These are phyloP conservation scores for Euglossa dilemma DNA, from an alignment of 1,140 invertebrate species.

Conservation along the genomic window DNA sequence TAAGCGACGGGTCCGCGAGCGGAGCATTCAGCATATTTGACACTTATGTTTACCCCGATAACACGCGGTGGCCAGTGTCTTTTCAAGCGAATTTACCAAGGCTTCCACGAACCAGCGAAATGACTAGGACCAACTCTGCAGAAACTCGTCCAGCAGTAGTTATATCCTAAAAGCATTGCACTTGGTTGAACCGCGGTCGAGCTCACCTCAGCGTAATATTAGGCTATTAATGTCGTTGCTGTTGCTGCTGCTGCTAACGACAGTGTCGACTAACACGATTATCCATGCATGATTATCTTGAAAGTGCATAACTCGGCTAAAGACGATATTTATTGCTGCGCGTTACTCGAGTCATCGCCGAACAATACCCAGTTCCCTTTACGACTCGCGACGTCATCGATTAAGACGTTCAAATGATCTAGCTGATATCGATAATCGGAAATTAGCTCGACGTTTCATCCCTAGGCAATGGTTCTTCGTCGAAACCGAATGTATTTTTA, in stretches of 20 bases:
- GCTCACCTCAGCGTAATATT: conserved; percentile 31
- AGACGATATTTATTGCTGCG: conserved; percentile 18
- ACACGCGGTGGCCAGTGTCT: background rate
- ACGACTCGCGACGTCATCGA: background rate
- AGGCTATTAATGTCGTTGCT: conserved; percentile 52
- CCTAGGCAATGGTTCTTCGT: too few species aligned
- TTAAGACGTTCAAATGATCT: background rate
- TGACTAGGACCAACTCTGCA: conserved; percentile 6
- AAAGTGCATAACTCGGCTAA: conserved; percentile 10
- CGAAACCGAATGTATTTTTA: too few species aligned
- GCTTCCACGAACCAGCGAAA: background rate
- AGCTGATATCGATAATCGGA: too few species aligned
- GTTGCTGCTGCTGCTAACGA: conserved; percentile 44
- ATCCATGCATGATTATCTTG: conserved; percentile 49
- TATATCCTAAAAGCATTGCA: conserved; percentile 45
- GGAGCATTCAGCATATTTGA: background rate
- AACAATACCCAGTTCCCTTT: background rate
- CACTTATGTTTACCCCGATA: background rate
- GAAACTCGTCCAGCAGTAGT: conserved; percentile 29
- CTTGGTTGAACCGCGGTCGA: conserved; percentile 18
- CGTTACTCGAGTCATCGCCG: background rate
- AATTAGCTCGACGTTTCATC: too few species aligned
- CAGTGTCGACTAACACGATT: conserved; percentile 35
- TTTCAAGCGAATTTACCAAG: background rate
- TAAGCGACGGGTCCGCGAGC: background rate